Conservation (phyloP, 2,797 vertebrate species). For the Chaetodon trifasciatus region DNA sequence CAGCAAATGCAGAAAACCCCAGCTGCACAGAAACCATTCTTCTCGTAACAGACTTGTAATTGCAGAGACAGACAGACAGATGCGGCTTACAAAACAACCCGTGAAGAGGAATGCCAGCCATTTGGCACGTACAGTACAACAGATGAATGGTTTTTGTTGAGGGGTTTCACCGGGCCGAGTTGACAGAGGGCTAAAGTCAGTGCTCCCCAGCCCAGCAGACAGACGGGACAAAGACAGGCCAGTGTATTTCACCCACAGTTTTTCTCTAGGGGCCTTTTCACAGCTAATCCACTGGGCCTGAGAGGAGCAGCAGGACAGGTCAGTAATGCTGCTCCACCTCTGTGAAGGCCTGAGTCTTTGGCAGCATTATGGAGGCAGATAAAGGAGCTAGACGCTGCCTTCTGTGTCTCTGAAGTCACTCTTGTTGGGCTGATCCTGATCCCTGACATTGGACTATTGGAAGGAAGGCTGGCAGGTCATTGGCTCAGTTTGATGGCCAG, state of each 20-base stretch:
- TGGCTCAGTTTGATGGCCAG: constrained; percentile 74
- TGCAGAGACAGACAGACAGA: constrained; percentile 80
- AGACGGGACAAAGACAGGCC: constrained; percentile 81
- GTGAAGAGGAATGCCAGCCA: constrained; percentile 81
- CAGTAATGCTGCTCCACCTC: constrained; percentile 82
- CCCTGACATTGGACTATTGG: constrained; percentile 72
- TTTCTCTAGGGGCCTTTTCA: constrained; percentile 84
- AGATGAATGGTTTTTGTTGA: constrained; percentile 85
- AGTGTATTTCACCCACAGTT: constrained; percentile 79
- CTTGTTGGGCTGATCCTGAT: constrained; percentile 76
- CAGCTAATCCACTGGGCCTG: constrained; percentile 80
- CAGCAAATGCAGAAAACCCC: constrained; percentile 75
- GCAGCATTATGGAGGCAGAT: constrained; percentile 77
- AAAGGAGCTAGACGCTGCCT: constrained; percentile 79
- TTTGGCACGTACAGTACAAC: constrained; percentile 83
- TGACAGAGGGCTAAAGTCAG: constrained; percentile 84
- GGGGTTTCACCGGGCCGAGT: constrained; percentile 78
- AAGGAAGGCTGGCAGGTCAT: constrained; percentile 65
- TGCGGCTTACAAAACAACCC: constrained; percentile 81
- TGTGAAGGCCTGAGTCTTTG: constrained; percentile 75
- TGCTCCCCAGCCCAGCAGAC: constrained; percentile 74
- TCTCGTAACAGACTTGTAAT: constrained; percentile 82
- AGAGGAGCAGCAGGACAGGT: constrained; percentile 83
- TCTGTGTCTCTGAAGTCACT: constrained; percentile 78
- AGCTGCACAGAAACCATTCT: constrained; percentile 83